A percentile compares a stretch with the other conserved stretches of the same genome.
These are phyloP conservation scores for Halocynthia aurantium DNA, from an alignment of 23 tunicate genomes.

Conservation along the genomic window DNA sequence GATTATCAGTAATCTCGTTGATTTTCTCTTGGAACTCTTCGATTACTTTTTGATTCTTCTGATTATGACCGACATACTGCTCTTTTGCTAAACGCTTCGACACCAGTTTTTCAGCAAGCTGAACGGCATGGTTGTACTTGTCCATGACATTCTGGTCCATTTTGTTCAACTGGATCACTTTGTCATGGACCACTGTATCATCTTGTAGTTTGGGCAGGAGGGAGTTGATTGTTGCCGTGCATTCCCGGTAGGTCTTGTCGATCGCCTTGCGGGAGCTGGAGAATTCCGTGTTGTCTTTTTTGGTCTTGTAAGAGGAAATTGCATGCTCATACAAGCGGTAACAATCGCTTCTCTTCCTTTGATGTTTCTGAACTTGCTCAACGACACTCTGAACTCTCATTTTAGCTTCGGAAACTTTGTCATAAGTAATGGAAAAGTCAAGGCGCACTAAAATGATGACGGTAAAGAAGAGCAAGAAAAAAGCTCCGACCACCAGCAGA, in stretches of 20 bases:
- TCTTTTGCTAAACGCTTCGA: constrained; percentile 42
- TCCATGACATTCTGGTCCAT: constrained; percentile 58
- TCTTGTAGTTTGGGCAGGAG: constrained; percentile 39
- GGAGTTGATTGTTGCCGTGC: constrained; percentile 39
- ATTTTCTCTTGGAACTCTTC: constrained; percentile 34
- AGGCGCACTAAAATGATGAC: constrained; percentile 84
- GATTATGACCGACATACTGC: constrained; percentile 36
- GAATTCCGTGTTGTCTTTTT: constrained; percentile 43
- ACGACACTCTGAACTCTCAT: constrained; percentile 78
- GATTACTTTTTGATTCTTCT: constrained; percentile 49
- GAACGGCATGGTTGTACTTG: constrained; percentile 21
- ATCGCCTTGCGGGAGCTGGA: constrained; percentile 33
- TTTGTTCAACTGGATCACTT: constrained; percentile 49
- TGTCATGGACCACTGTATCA: constrained; percentile 54
- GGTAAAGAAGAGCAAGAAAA: constrained; percentile 90
- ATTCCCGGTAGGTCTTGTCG: constrained; percentile 79
- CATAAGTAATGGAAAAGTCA: constrained; percentile 95
- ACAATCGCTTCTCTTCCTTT: constrained; percentile 28
- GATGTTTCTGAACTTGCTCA: constrained; percentile 46
- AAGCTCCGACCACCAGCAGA: constrained; percentile 70
- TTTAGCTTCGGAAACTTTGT: constrained; percentile 58
- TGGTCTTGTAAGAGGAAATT: constrained; percentile 46
- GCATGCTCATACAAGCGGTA: constrained; percentile 73
- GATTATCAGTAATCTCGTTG: constrained; percentile 13
- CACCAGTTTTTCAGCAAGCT: constrained; percentile 56